Percentiles rank a stretch among this genome's conserved stretches.
Evolutionary conservation across 2,113 vertebrate species (phyloP).

Genomic region (Cavia aperea): DNA sequence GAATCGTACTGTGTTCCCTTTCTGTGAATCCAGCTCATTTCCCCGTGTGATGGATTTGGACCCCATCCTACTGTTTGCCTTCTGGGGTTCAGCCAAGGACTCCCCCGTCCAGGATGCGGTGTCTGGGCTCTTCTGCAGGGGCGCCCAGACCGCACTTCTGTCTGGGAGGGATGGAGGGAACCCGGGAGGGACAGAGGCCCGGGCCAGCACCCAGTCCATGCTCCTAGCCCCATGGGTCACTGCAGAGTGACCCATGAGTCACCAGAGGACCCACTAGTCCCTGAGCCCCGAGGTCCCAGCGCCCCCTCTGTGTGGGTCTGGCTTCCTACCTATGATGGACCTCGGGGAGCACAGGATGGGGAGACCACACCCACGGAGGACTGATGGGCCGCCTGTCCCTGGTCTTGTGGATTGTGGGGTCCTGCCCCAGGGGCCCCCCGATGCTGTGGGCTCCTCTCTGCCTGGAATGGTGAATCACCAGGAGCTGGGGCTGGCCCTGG

Average conservation of each 20-base stretch:
- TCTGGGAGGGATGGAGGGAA: background rate
- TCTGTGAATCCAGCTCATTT: slow-evolving; percentile 47
- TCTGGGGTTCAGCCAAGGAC: accelerated
- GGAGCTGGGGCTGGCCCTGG: background rate
- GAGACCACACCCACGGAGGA: background rate
- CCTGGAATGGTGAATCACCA: background rate
- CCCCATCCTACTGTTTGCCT: background rate
- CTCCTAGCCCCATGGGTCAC: background rate
- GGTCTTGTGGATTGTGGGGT: accelerated
- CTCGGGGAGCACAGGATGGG: accelerated
- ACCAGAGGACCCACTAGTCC: background rate
- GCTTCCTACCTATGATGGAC: background rate
- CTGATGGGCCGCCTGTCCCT: background rate
- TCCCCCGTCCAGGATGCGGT: accelerated
- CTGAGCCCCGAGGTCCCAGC: background rate
- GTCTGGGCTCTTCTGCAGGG: accelerated
- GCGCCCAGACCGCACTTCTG: background rate
- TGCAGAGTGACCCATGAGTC: background rate
- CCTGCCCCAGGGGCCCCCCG: background rate
- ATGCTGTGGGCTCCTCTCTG: accelerated
- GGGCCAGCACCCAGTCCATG: background rate
- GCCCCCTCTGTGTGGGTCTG: background rate
- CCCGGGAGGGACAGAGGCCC: background rate
- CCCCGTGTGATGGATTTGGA: background rate
- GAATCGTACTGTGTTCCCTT: slow-evolving; percentile 56